Evolutionary conservation across 2,113 vertebrate species (phyloP), one percentile per base, ranked within the genome.

Genomic region (Gymnorhina tibicen): DNA sequence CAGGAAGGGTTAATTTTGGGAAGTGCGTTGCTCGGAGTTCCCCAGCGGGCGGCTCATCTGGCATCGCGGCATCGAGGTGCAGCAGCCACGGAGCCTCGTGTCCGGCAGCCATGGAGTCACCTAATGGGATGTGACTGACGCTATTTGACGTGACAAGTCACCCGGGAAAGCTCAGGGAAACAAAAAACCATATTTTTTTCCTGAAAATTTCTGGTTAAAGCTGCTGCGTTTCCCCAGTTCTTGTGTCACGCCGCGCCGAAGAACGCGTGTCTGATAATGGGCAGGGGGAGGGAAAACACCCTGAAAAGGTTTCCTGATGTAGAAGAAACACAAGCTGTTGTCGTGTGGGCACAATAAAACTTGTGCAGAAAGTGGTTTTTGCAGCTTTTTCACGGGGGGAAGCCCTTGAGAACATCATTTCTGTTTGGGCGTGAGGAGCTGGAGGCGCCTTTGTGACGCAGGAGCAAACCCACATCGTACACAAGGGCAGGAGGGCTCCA

Each of bases 1-100:
- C 37, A 55, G 89, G 79, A 96, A 97, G 96, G 93, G 95, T 95
- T 94, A 94, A 96, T 91, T 96, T 82, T 75, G 82, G 91, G 63
- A 87, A 93, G 62, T 30, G 56, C 78, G 63, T 96, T 75, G 79
- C 50, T 92, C 20, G 66, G 73, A 59, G 83, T 77, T 92, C 94
- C 85, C 78, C 95, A 91, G 85, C 69, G 90, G 90, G 73, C 42
- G 80, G 62, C 67, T 93, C 78, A 21, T 94, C 72, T 75, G 44
- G 69, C 77, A 76, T 42, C 16, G 27, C 90, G 46, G 86, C 64
- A 53, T 41, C 5, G 78, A 85, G 92, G 95, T 94, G 84, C 84
- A 86, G 95, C 89, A 91, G 83, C 85, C 87, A 80, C 60, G 55
- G 75, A 74, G 86, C 94, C 83, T 91, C 97, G 95, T 88, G 85